Evolutionary conservation across 1,140 invertebrate species (phyloP), one percentile per base, ranked within the genome.

Genomic region (Listronotus bonariensis): DNA sequence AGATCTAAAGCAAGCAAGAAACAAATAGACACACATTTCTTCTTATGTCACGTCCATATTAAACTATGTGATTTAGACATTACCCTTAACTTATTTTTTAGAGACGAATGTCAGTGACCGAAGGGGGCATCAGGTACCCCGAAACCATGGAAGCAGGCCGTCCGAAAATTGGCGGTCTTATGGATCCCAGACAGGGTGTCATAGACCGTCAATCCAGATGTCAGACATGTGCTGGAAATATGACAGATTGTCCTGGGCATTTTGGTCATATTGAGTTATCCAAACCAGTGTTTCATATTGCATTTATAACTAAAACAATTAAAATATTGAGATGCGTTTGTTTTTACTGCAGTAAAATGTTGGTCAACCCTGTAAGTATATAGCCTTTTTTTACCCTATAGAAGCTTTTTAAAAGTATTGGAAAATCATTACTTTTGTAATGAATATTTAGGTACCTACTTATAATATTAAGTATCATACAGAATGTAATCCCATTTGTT

Each of bases 211-310:
- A 87, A 68, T 93, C 93, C 15, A 84, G 95, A 48, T 99, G 97
- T 79, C 96, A 97, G 79, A 99, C 97, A 0, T 99, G 98, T 82
- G 96, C 96, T 52, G 97, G 91, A 18, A 98, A 96, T 73, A 96
- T 98, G 92, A 92, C 92, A 2, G 96, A 99, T 79, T 99, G 98
- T 80, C 96, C 97, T 14, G 98, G 98, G 0, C 98, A 99, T 80
- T 99, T 99, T 84, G 98, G 97, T n/a, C 98, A 99, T 78, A 92
- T 99, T 68, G 96, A 99, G 79, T 82, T 99, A 51, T 92, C 96
- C 0, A 99, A 99, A 80, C 98, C 98, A 18, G 97, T 99, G 3
- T 99, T 96, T 81, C 96, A 99, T 79, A 90, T 98, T 77, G 97
- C 96, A 48, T 99, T 99, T 77, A 85, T 99, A 17, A 96, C 93